Evolutionary conservation across 2,113 vertebrate species (phyloP).

Genomic region (Erpornis zantholeuca): DNA sequence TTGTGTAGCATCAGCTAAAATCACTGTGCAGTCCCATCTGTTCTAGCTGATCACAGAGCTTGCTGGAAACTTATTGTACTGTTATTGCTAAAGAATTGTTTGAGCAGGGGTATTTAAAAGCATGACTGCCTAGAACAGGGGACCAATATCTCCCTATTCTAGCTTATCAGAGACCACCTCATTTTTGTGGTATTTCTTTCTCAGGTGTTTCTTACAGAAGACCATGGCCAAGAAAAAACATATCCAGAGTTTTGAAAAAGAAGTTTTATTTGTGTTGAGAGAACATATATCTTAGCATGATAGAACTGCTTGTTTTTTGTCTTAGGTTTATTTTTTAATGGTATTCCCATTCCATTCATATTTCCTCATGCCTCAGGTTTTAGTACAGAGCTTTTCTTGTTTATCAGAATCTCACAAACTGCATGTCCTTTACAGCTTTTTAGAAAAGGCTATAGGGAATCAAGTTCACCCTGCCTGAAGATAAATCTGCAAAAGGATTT

Average conservation of each 20-base stretch:
- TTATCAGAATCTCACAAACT: background rate
- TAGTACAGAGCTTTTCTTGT: background rate
- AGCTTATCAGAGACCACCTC: background rate
- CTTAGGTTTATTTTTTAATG: background rate
- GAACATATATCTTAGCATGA: background rate
- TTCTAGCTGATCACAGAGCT: background rate
- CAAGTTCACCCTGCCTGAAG: background rate
- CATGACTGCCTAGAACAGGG: background rate
- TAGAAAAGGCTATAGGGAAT: background rate
- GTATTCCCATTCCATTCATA: background rate
- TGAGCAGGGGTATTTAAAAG: background rate
- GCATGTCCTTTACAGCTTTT: slow-evolving; percentile 10
- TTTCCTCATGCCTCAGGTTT: background rate
- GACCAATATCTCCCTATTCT: background rate
- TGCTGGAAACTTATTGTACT: background rate
- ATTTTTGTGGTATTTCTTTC: background rate
- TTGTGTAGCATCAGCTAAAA: slow-evolving; percentile 20
- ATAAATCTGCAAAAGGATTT: slow-evolving; percentile 12
- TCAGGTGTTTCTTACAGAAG: background rate
- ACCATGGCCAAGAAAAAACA: background rate
- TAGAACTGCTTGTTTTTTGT: background rate
- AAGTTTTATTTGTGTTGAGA: background rate
- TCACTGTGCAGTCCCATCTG: background rate
- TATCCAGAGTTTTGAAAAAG: background rate
- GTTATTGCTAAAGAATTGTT: background rate